Evolutionary conservation across 2,113 vertebrate species (phyloP).

Genomic region (Erythrocercus mccallii): DNA sequence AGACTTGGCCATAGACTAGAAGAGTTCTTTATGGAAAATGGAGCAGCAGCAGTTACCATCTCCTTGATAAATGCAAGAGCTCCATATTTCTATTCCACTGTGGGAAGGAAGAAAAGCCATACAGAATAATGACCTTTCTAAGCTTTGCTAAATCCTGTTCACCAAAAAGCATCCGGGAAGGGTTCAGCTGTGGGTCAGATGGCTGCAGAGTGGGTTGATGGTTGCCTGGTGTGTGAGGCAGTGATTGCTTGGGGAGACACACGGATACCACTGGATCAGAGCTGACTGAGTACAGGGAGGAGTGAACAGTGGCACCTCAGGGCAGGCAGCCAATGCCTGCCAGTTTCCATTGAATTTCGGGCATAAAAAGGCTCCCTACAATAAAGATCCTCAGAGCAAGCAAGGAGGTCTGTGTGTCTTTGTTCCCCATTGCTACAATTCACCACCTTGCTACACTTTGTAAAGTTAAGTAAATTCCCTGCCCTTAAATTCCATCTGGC

Average conservation of each 20-base stretch:
- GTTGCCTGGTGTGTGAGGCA: not conserved
- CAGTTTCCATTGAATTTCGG: no score
- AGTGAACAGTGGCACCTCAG: not conserved
- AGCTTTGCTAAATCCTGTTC: not conserved
- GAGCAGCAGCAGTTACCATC: not conserved
- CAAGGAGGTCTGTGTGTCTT: not conserved
- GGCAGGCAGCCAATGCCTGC: not conserved
- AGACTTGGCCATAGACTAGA: not conserved
- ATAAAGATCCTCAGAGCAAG: not conserved
- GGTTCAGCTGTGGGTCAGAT: no score
- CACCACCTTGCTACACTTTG: not conserved
- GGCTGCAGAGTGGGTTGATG: not conserved
- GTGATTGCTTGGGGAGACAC: not conserved
- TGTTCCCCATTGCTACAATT: not conserved
- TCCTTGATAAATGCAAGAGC: not conserved
- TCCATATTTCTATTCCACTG: not conserved
- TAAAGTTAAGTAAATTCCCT: not conserved
- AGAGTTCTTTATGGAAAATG: not conserved
- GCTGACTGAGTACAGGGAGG: not conserved
- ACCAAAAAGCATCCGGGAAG: not conserved
- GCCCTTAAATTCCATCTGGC: not conserved
- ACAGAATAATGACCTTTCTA: not conserved
- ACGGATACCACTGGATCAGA: not conserved
- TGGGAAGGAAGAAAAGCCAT: not conserved
- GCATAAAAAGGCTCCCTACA: not conserved